These are phyloP conservation scores for Falcaria lacertinaria DNA, from an alignment of 2,888 invertebrate species.

Conservation along the genomic window DNA sequence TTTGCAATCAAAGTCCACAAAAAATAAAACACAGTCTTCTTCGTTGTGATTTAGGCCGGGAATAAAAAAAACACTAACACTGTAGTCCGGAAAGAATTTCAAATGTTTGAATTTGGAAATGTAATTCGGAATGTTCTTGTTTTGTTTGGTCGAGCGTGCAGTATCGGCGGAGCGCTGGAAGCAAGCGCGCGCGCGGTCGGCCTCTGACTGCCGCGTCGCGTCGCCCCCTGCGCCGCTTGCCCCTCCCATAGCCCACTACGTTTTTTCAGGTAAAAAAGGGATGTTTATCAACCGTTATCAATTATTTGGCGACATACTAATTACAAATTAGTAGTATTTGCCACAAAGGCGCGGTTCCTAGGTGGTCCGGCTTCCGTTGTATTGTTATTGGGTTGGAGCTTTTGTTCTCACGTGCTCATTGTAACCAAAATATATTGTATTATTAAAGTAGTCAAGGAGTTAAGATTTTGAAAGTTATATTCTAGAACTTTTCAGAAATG, in stretches of 20 bases:
- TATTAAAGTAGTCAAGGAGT: too few species aligned
- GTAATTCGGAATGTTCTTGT: conserved; percentile 7
- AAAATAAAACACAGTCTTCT: conserved; percentile 11
- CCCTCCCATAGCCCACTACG: conserved; percentile 39
- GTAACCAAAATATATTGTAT: too few species aligned
- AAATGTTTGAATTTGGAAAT: conserved; percentile 9
- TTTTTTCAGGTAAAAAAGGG: conserved; percentile 63
- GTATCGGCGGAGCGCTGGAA: conserved; percentile 22
- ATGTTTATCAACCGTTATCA: conserved; percentile 46
- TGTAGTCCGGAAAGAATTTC: conserved; percentile 21
- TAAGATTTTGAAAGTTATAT: too few species aligned
- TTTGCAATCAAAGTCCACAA: conserved; percentile 32
- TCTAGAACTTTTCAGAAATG: too few species aligned
- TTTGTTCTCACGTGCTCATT: conserved; percentile 13
- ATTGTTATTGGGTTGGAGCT: conserved; percentile 8
- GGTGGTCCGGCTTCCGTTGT: conserved; percentile 15
- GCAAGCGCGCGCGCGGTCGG: conserved; percentile 46
- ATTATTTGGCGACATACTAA: conserved; percentile 35
- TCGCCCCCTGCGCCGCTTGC: conserved; percentile 51
- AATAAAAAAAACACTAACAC: conserved; percentile 12
- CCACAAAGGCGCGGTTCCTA: conserved; percentile 10
- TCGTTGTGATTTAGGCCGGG: conserved; percentile 41
- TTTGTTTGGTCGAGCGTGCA: conserved; percentile 16
- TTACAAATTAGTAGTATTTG: conserved; percentile 14
- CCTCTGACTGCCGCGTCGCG: conserved; percentile 59